A percentile compares a stretch with the other conserved stretches of the same genome.
Evolutionary conservation across 2,797 vertebrate genomes (phyloP).

Genomic region (Sus cebifrons): DNA sequence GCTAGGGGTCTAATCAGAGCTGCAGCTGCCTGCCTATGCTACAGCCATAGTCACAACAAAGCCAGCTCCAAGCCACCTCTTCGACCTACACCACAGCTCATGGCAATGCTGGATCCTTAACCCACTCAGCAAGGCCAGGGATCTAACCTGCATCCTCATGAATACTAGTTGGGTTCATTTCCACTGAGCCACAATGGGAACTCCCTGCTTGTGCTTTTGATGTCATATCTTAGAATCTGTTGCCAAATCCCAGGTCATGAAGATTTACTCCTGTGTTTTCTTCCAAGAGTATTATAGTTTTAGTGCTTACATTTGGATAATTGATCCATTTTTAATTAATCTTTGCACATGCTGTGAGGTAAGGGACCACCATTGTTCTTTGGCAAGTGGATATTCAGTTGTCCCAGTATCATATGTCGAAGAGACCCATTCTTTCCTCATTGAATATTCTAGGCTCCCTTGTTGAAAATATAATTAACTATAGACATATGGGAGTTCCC

Average conservation of each 20-base stretch:
- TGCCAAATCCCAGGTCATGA: not conserved
- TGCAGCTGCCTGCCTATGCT: no score
- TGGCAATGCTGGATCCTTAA: no score
- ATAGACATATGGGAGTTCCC: not conserved
- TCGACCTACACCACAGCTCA: no score
- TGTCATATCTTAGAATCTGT: not conserved
- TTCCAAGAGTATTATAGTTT: not conserved
- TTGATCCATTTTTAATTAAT: not conserved
- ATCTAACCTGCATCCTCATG: no score
- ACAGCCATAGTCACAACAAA: no score
- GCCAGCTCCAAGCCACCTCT: no score
- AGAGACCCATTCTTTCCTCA: not conserved
- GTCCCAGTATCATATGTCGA: not conserved
- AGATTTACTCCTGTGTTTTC: conserved; percentile 20
- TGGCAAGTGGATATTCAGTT: not conserved
- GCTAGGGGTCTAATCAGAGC: no score
- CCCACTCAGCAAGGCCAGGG: no score
- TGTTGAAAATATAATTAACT: not conserved
- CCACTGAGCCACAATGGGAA: no score
- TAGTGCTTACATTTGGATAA: not conserved
- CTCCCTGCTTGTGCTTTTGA: not conserved
- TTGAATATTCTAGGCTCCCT: not conserved
- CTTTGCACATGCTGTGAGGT: not conserved
- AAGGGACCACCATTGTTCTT: not conserved
- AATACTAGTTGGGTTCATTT: no score